phyloP scores from a whole-genome alignment of 2,797 vertebrate species.

The Sebastiscus tertius region DNA sequence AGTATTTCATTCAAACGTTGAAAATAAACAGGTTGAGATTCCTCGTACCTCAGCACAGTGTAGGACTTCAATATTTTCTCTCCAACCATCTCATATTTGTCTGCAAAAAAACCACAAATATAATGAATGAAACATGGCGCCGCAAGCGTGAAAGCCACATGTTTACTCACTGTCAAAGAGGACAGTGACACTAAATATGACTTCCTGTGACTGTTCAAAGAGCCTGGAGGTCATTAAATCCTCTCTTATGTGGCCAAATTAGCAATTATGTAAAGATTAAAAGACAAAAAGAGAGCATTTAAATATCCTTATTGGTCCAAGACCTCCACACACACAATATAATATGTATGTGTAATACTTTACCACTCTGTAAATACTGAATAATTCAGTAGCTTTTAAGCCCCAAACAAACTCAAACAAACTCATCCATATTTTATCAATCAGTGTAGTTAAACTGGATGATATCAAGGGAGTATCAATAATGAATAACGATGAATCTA shows the following conservation, averaged over 20 bases:
- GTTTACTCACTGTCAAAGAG: not conserved
- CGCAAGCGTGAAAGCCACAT: not conserved
- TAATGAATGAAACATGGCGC: not conserved
- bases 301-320: not conserved
- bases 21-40: not conserved
- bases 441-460: not conserved
- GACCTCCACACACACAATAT: not conserved
- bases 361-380: not conserved
- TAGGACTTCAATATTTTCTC: slow-evolving; percentile 88
- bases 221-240: not conserved
- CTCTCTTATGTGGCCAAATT: not conserved
- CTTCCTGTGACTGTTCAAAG: not conserved
- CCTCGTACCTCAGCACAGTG: slow-evolving; percentile 84
- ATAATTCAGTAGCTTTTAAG: slow-evolving; percentile 20
- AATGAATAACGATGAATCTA: slow-evolving; percentile 12
- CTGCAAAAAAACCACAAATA: slow-evolving; percentile 69
- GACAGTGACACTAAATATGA: not conserved
- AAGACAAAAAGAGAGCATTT: not conserved
- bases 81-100: slow-evolving; percentile 85
- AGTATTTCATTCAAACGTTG: not conserved
- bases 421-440: slow-evolving; percentile 33
- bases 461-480: slow-evolving; percentile 14
- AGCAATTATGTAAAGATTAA: not conserved
- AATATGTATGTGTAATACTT: not conserved
- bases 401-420: not conserved